Conservation (phyloP, 2,888 invertebrate genomes). For the Merodon equestris region DNA sequence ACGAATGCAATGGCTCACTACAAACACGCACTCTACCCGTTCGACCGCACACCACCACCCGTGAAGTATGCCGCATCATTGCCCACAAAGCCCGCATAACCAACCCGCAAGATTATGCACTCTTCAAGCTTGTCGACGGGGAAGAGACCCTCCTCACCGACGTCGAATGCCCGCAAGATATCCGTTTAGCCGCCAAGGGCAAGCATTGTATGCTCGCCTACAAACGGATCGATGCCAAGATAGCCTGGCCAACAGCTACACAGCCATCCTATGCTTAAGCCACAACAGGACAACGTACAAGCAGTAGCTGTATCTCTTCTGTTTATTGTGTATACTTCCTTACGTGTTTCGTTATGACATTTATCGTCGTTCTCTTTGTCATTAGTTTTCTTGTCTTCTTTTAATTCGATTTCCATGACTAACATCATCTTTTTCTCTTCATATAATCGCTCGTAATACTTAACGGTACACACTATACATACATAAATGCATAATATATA, state of each 20-base stretch:
- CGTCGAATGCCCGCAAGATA: slow-evolving; percentile 93
- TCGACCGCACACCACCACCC: slow-evolving; percentile 94
- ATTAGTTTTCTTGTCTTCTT: slow-evolving; percentile 30
- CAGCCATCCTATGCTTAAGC: slow-evolving; percentile 68
- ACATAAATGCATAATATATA: slow-evolving; percentile 45
- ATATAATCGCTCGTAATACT: slow-evolving; percentile 60
- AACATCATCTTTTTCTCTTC: slow-evolving; percentile 54
- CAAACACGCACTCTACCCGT: slow-evolving; percentile 95
- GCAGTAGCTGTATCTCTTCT: slow-evolving; percentile 51
- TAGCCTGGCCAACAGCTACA: slow-evolving; percentile 90
- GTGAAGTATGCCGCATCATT: slow-evolving; percentile 95
- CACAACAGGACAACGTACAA: slow-evolving; percentile 42
- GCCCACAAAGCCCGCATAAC: slow-evolving; percentile 97
- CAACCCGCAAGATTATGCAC: slow-evolving; percentile 96
- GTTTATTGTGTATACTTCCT: slow-evolving; percentile 58
- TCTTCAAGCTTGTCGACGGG: slow-evolving; percentile 93
- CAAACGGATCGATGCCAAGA: slow-evolving; percentile 97
- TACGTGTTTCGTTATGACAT: slow-evolving; percentile 52
- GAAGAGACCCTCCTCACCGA: slow-evolving; percentile 95
- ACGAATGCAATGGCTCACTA: slow-evolving; percentile 95
- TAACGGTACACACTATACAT: slow-evolving; percentile 40
- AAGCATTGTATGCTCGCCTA: slow-evolving; percentile 95
- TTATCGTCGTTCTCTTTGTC: slow-evolving; percentile 14
- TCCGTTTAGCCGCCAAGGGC: slow-evolving; percentile 85
- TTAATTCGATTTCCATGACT: slow-evolving; percentile 65